A percentile compares a stretch with the other conserved stretches of the same genome.
Conservation (phyloP, 2,797 vertebrate genomes). For the Xyrichtys novacula region DNA sequence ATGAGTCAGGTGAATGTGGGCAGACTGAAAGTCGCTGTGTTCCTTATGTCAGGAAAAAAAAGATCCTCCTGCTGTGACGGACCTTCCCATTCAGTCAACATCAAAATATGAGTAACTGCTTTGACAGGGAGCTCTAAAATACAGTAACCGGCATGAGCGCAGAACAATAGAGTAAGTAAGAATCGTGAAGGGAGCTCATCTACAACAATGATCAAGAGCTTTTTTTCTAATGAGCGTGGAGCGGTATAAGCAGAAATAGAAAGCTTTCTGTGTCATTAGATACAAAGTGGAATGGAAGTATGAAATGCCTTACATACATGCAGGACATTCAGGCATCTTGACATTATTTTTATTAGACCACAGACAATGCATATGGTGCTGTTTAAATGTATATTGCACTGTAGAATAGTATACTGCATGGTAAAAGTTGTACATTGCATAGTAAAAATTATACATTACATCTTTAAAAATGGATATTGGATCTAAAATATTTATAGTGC, state of each 20-base stretch:
- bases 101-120: slow-evolving; percentile 67
- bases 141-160: slow-evolving; percentile 44
- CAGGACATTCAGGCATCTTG: too few relatives aligned
- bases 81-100: slow-evolving; percentile 61
- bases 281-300: not conserved
- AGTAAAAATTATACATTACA: too few relatives aligned
- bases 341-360: too few relatives aligned
- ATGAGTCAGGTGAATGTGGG: slow-evolving; percentile 80
- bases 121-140: slow-evolving; percentile 47
- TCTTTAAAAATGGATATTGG: too few relatives aligned
- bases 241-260: slow-evolving; percentile 39
- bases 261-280: slow-evolving; percentile 1
- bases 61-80: slow-evolving; percentile 57
- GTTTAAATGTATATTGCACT: too few relatives aligned
- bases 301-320: not conserved
- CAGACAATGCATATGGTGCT: too few relatives aligned
- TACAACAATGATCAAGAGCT: slow-evolving; percentile 36
- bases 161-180: slow-evolving; percentile 50
- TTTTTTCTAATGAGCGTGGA: slow-evolving; percentile 36
- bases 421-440: too few relatives aligned
- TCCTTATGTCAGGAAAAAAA: slow-evolving; percentile 69
- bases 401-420: too few relatives aligned
- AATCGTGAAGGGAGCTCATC: slow-evolving; percentile 38
- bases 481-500: too few relatives aligned
- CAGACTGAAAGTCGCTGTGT: slow-evolving; percentile 68